Percentiles rank a stretch among this genome's conserved stretches.
Evolutionary conservation across 2,113 vertebrate genomes (phyloP).

Genomic region (Saiga tatarica): DNA sequence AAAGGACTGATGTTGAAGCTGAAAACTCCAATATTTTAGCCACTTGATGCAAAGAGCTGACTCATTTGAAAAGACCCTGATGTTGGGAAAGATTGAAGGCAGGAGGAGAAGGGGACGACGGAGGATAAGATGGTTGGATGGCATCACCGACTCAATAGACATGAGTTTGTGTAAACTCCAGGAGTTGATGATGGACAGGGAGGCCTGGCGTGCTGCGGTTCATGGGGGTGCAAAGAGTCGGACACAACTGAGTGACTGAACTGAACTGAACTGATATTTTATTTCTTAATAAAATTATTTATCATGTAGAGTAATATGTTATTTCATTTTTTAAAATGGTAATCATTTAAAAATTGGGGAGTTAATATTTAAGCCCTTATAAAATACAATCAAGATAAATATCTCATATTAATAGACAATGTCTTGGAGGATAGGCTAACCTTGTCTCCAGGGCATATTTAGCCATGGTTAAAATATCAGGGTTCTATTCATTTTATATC

Average conservation of each 20-base stretch:
- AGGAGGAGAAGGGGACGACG: fast-evolving
- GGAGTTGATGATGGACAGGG: neutral
- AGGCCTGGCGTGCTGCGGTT: fast-evolving
- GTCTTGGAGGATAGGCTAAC: neutral
- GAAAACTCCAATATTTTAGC: neutral
- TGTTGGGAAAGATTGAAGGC: neutral
- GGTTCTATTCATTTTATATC: neutral
- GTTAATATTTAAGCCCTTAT: conserved; percentile 19
- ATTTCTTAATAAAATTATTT: neutral
- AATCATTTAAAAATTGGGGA: neutral
- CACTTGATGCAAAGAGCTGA: neutral
- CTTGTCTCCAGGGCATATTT: neutral
- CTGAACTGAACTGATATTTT: neutral
- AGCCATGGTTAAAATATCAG: neutral
- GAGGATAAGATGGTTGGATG: neutral
- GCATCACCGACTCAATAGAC: neutral
- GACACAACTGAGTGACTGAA: neutral
- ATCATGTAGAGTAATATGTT: neutral
- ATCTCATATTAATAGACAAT: neutral
- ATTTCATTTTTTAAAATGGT: neutral
- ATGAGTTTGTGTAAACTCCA: neutral
- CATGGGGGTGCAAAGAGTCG: neutral
- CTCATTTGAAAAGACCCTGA: neutral
- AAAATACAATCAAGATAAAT: neutral
- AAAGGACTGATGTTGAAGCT: neutral